Conservation (phyloP, 23 tunicate species). For the Phallusia fumigata region DNA sequence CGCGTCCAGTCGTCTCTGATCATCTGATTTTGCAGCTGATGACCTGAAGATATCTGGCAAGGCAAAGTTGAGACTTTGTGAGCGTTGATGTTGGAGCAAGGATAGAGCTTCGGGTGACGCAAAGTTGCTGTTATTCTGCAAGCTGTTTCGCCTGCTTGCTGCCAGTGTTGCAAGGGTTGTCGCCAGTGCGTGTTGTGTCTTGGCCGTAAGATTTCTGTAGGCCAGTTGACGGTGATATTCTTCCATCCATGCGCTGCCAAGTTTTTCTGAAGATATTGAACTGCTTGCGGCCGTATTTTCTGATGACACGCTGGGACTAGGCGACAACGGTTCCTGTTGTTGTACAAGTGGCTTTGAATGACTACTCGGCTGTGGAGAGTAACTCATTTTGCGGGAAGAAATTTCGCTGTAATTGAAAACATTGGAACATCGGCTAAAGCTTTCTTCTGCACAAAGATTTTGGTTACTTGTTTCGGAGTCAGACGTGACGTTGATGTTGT, state of each 20-base stretch:
- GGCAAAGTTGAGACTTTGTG: background rate
- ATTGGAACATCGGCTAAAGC: background rate
- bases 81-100: background rate
- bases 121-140: background rate
- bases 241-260: constrained; percentile 18
- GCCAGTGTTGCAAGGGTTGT: background rate
- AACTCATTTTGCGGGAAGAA: background rate
- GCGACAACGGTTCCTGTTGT: background rate
- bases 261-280: background rate
- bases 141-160: background rate
- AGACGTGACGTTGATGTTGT: background rate
- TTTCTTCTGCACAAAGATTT: background rate
- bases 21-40: background rate
- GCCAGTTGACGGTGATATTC: constrained; percentile 37
- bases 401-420: background rate
- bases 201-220: background rate
- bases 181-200: background rate
- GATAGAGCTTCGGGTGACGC: background rate
- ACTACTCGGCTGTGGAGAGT: background rate
- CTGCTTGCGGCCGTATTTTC: background rate
- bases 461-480: background rate
- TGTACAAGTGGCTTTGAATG: background rate
- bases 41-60: background rate
- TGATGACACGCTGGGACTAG: background rate
- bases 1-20: background rate